Evolutionary conservation across 2,888 invertebrate species (phyloP), one percentile per base, ranked within the genome.

Genomic region (Drosophila subsilvestris): DNA sequence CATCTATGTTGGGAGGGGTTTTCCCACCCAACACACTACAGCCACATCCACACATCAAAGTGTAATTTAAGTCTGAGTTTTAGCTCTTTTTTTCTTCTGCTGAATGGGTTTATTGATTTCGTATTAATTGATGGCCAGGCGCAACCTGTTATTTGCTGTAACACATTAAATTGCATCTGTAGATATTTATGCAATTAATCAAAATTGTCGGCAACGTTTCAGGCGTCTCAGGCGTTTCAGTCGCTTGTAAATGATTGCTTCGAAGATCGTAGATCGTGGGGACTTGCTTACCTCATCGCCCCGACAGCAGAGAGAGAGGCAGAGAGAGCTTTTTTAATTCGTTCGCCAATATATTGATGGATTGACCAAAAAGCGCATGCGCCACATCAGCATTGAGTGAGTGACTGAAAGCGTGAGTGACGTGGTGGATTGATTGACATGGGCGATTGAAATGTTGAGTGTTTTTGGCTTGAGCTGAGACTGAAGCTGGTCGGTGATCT

Each of bases 281-380:
- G 75, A 67, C 65, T 42, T 54, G 55, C 56, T 81, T 76, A 74
- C 72, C 74, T 79, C 79, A 81, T 74, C 70, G 62, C 17, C 37
- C 37, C 4, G n/a, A 8, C 27, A 27, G 27, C 6, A 37, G 37
- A 37, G 37, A 37, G 14, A 14, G 14, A 7, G n/a, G n/a, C n/a
- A 5, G n/a, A 45, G 44, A 17, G 29, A 57, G 55, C 48, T 47
- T 58, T 74, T 78, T 70, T 58, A 68, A 77, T 74, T 63, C 63
- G 43, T 48, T 56, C 59, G 70, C 51, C 48, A 60, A 61, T 73
- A 55, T 74, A 69, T 61, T 77, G 75, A 59, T 68, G 61, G 75
- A 61, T 79, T 79, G 77, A 82, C 73, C 75, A 79, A 80, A 70
- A 66, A 53, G 70, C 61, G 66, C 73, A 57, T 45, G 63, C 62